phyloP scores from a whole-genome alignment of 2,888 invertebrate species.

The Micoletzkya japonica region DNA sequence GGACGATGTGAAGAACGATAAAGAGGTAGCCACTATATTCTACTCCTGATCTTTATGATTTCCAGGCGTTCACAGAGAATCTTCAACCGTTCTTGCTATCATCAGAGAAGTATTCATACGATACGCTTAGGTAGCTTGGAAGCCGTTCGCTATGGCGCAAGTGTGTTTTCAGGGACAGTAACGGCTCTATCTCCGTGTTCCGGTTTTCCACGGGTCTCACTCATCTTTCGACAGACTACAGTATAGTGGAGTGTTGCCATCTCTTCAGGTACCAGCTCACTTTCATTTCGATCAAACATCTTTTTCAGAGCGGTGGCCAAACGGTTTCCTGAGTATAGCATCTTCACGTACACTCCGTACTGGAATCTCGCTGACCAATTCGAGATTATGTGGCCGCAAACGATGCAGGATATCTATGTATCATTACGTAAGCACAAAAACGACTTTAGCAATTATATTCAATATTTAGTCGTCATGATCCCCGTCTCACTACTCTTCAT shows the following conservation, averaged over 20 bases:
- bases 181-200: slow-evolving; percentile 36
- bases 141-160: neutral
- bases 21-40: slow-evolving; percentile 34
- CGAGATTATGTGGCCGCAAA: slow-evolving; percentile 59
- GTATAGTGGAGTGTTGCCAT: slow-evolving; percentile 44
- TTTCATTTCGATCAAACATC: neutral
- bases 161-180: slow-evolving; percentile 1
- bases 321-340: slow-evolving; percentile 32
- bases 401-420: slow-evolving; percentile 55
- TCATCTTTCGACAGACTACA: slow-evolving; percentile 42
- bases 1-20: slow-evolving; percentile 38
- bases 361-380: slow-evolving; percentile 60
- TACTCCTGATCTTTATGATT: neutral
- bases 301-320: slow-evolving; percentile 36
- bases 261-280: slow-evolving; percentile 36
- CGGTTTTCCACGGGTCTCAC: slow-evolving; percentile 46
- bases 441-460: no score
- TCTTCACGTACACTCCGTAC: slow-evolving; percentile 48
- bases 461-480: slow-evolving; percentile 49
- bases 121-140: slow-evolving; percentile 36
- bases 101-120: slow-evolving; percentile 48
- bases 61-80: slow-evolving; percentile 43
- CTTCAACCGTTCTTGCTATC: slow-evolving; percentile 48
- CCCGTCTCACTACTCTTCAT: slow-evolving; percentile 53
- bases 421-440: slow-evolving; percentile 40